Conservation (phyloP, 2,113 vertebrate species). For the Aleadryas rufinucha region DNA sequence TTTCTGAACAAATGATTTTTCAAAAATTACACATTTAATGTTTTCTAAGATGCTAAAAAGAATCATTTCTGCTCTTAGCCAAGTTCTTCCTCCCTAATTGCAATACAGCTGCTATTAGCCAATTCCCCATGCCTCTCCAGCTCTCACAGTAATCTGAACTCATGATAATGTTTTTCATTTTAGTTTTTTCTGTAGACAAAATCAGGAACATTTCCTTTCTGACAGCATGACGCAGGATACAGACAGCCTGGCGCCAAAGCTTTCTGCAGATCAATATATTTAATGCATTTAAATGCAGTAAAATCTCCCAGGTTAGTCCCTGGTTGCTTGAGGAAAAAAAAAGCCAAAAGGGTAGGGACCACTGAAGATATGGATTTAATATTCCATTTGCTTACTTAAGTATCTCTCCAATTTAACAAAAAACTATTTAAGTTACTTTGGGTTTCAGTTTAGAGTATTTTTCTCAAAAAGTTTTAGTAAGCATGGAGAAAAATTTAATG, state of each 20-base stretch:
- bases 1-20: neutral
- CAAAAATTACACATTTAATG: neutral
- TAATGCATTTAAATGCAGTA: constrained; percentile 44
- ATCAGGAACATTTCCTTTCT: constrained; percentile 27
- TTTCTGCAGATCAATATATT: constrained; percentile 59
- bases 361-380: neutral
- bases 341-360: neutral
- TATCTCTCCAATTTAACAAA: neutral
- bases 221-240: constrained; percentile 2
- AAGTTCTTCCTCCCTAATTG: neutral
- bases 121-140: neutral
- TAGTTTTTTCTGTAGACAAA: neutral
- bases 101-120: neutral
- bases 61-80: neutral
- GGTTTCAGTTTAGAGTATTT: neutral
- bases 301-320: neutral
- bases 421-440: neutral
- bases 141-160: constrained; percentile 3
- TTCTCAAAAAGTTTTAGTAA: neutral
- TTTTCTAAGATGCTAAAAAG: neutral
- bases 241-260: constrained; percentile 58
- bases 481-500: neutral
- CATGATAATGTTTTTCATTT: neutral
- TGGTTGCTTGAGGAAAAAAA: neutral
- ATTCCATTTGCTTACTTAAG: neutral